phyloP scores from a whole-genome alignment of 1,140 invertebrate genomes.

The Diorhabda carinulata region DNA sequence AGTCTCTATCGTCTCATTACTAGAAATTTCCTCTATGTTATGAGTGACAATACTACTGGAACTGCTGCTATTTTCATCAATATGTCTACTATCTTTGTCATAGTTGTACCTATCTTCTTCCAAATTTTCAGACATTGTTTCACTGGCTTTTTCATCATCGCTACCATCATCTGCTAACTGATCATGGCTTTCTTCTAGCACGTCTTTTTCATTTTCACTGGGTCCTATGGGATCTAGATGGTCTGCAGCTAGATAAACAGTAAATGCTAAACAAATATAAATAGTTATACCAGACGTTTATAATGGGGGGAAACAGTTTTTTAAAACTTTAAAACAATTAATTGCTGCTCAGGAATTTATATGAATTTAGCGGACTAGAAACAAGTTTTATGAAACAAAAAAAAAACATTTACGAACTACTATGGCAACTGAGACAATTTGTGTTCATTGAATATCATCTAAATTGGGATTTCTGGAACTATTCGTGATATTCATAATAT shows the following conservation, averaged over 20 bases:
- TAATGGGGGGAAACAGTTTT: too few species aligned
- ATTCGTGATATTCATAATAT: too few species aligned
- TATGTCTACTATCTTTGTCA: slow-evolving; percentile 27
- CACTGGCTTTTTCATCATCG: slow-evolving; percentile 33
- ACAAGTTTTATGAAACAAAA: too few species aligned
- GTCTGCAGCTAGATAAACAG: slow-evolving; percentile 8
- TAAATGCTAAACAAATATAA: slow-evolving; percentile 1
- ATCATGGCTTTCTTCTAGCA: slow-evolving; percentile 26
- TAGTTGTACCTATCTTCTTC: slow-evolving; percentile 28
- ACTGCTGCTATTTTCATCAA: slow-evolving; percentile 34
- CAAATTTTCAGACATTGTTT: slow-evolving; percentile 25
- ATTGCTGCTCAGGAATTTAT: too few species aligned
- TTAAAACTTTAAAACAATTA: too few species aligned
- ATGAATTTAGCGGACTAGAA: too few species aligned
- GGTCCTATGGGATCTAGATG: slow-evolving; percentile 20
- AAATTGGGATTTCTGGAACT: too few species aligned
- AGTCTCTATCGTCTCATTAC: slow-evolving; percentile 33
- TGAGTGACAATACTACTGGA: slow-evolving; percentile 25
- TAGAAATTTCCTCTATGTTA: slow-evolving; percentile 31
- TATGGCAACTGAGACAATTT: too few species aligned
- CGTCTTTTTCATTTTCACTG: slow-evolving; percentile 7
- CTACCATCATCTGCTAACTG: slow-evolving; percentile 23
- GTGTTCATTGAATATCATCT: too few species aligned
- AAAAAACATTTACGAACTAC: too few species aligned
- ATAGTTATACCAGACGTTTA: background rate